Conservation (phyloP, 2,888 invertebrate genomes). For the Chorisops tibialis region DNA sequence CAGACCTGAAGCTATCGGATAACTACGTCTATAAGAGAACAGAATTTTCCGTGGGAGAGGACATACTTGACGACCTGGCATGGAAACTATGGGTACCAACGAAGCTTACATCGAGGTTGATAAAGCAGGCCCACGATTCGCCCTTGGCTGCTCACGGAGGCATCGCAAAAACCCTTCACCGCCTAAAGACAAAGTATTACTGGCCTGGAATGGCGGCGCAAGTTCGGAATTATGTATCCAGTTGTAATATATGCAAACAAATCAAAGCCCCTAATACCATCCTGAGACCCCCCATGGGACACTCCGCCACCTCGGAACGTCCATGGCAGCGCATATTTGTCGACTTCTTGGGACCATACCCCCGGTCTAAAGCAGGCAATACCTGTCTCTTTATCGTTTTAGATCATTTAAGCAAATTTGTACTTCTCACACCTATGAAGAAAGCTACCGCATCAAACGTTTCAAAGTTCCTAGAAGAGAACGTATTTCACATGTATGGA, state of each 20-base stretch:
- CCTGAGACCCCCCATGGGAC: slow-evolving; percentile 32
- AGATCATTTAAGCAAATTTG: slow-evolving; percentile 29
- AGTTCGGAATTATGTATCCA: slow-evolving; percentile 12
- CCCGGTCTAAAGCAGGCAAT: slow-evolving; percentile 13
- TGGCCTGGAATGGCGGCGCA: slow-evolving; percentile 34
- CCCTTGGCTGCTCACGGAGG: neutral
- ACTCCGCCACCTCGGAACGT: neutral
- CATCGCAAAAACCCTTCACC: neutral
- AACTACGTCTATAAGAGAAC: neutral
- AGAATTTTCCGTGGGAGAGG: neutral
- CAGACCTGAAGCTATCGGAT: neutral
- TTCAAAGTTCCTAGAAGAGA: slow-evolving; percentile 23
- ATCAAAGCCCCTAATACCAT: slow-evolving; percentile 21
- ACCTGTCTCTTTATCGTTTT: slow-evolving; percentile 19
- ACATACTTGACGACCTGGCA: neutral
- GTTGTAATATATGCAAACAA: slow-evolving; percentile 23
- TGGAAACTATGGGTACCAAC: slow-evolving; percentile 5
- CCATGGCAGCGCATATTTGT: slow-evolving; percentile 29
- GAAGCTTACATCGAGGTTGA: neutral
- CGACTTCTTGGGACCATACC: slow-evolving; percentile 31
- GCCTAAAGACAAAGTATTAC: slow-evolving; percentile 19
- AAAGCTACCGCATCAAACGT: slow-evolving; percentile 20
- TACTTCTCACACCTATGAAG: slow-evolving; percentile 16
- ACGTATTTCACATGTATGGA: slow-evolving; percentile 38
- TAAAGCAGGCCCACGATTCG: neutral